Conservation (phyloP, 2,888 invertebrate genomes). For the Tenthredo distinguenda region DNA sequence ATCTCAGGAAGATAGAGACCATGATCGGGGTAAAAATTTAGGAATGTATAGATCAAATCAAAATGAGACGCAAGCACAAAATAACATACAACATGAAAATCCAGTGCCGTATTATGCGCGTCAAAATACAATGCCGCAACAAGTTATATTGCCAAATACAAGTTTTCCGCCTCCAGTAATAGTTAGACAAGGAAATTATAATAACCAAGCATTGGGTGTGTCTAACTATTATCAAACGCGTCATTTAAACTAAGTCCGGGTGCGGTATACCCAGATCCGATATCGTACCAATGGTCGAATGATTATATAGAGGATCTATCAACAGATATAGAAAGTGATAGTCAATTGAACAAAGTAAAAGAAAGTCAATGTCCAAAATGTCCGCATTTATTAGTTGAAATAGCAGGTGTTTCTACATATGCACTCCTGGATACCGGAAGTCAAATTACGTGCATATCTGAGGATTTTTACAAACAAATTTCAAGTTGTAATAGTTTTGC, state of each 20-base stretch:
- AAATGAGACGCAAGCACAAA: neutral
- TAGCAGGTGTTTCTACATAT: constrained; percentile 36
- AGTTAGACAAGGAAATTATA: neutral
- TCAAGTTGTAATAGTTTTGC: constrained; percentile 43
- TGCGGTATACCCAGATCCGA: constrained; percentile 52
- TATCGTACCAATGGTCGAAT: constrained; percentile 30
- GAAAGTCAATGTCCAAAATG: constrained; percentile 34
- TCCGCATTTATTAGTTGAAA: constrained; percentile 50
- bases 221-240: neutral
- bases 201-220: neutral
- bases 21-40: neutral
- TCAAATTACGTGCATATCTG: constrained; percentile 58
- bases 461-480: constrained; percentile 54
- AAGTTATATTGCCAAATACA: constrained; percentile 11
- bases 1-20: neutral
- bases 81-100: neutral
- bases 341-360: neutral
- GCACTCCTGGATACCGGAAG: constrained; percentile 59
- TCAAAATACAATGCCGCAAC: neutral
- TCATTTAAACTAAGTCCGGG: constrained; percentile 55
- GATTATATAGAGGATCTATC: constrained; percentile 53
- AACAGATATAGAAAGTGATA: constrained; percentile 37
- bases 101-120: neutral
- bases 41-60: too few relatives aligned
- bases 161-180: constrained; percentile 18